phyloP scores from a whole-genome alignment of 2,797 vertebrate genomes.

The Semaprochilodus insignis region DNA sequence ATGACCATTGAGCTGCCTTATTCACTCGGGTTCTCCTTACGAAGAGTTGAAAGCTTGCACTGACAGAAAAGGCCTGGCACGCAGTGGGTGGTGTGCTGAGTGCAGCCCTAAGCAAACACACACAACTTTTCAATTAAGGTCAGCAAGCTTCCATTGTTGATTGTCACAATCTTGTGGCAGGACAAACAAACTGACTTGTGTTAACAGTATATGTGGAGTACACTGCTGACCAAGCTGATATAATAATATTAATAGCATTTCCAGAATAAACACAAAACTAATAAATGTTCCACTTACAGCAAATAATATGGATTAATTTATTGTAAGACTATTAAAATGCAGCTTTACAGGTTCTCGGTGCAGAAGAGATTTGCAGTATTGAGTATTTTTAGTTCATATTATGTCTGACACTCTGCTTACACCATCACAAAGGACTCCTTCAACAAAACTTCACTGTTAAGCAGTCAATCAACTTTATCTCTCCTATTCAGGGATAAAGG shows the following conservation, averaged over 20 bases:
- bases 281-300: too few species aligned
- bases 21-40: slow-evolving; percentile 43
- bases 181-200: slow-evolving; percentile 58
- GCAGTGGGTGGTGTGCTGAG: slow-evolving; percentile 54
- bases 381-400: not conserved
- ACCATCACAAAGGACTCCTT: not conserved
- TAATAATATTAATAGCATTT: not conserved
- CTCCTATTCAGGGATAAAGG: slow-evolving; percentile 3
- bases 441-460: not conserved
- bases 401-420: not conserved
- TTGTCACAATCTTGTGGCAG: slow-evolving; percentile 64
- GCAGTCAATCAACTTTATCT: not conserved
- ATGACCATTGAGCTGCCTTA: slow-evolving; percentile 39
- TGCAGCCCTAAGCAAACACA: slow-evolving; percentile 58
- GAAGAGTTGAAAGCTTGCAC: slow-evolving; percentile 46
- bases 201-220: slow-evolving; percentile 48
- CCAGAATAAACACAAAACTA: not conserved
- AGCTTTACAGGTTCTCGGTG: too few species aligned
- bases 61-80: slow-evolving; percentile 51
- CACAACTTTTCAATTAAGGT: slow-evolving; percentile 65
- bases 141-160: slow-evolving; percentile 63
- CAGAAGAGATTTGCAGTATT: not conserved
- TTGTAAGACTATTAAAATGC: too few species aligned
- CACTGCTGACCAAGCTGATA: not conserved
- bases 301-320: too few species aligned